Base-by-base conservation (phyloP, 2,888 invertebrate genomes). In the Thera obeliscata region DNA sequence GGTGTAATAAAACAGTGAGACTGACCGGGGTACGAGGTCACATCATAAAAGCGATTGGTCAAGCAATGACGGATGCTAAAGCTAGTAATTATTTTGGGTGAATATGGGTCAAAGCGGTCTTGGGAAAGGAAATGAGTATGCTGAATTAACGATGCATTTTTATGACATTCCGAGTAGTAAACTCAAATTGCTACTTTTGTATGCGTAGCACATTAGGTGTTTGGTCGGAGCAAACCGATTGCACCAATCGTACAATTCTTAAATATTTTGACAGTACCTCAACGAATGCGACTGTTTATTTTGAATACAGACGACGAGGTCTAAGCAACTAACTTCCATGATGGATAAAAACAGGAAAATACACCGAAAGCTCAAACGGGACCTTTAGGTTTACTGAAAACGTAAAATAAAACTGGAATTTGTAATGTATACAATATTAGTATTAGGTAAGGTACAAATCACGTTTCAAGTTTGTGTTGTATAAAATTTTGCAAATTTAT, bases 11-110 rank as follows among this genome's bases (percentile, higher is more conserved):
- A 88, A 84, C 81, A 81, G 85, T 84, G 82, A 83, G 65, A 78
- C 76, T 81, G 85, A 81, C 85, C 85, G 82, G 82, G 70, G 67
- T 70, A 76, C 81, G 84, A 85, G 87, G 87, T 87, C 84, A 81
- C 73, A 73, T 84, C 83, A 81, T 90, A 88, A 90, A 89, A 76
- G 77, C 84, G 87, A 90, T 91, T 91, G 91, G 91, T 89, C 91
- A 91, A 87, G 91, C 90, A 88, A 83, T 88, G 88, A 86, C 81
- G 84, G 80, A 83, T 83, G 83, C 77, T 74, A 12, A 76, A 66
- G 61, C 65, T 60, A 48, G 57, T 87, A 86, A 80, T 81, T 82
- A 81, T 80, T 80, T 79, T 80, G 48, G 80, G 54, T 88, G 83
- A 89, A 91, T 91, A 87, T 90, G 86, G 91, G 90, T 89, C 90